Base-by-base conservation (phyloP, 2,797 vertebrate species). In the Phoeniculus purpureus region DNA sequence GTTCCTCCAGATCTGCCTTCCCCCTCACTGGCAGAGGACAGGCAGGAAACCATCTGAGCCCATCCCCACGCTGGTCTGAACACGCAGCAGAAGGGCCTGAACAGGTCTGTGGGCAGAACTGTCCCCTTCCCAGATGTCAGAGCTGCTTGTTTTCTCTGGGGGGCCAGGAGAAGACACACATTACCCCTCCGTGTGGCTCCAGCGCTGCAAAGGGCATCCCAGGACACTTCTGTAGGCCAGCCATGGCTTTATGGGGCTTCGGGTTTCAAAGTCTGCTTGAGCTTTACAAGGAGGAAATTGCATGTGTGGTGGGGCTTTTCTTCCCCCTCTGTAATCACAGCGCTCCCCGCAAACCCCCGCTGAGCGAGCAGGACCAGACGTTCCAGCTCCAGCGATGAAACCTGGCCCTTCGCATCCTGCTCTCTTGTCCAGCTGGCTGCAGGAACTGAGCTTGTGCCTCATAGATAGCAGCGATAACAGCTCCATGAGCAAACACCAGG, bases 201-300 rank as follows among this genome's bases (percentile, higher is more conserved):
- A 0, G 15, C 22, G 31, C 86, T 71, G 50, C 4, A 18, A 60
- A 96, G 87, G 68, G n/a, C 80, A 90, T 95, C 79, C 89, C 81
- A 96, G 90, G 91, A 85, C 92, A 81, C 81, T 90, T 86, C 81
- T 83, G 43, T 77, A 81, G 88, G 86, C 75, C 56, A 95, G 87
- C 66, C 4, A 15, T 82, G 1, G 1, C 91, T 88, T 93, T 92
- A 93, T 85, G 50, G 55, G 78, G 89, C 95, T 89, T 92, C 66
- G 40, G 90, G 77, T 93, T 45, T 96, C 94, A 92, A 92, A 95
- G 91, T 45, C 78, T 94, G 78, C 93, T 81, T 47, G 85, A 91
- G 45, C 68, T 96, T 94, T 93, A 92, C 81, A 79, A 94, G 96
- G 89, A 94, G 70, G 87, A 93, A 94, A 88, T 92, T 84, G 55